Conservation (phyloP, 2,113 vertebrate genomes). For the Datnioides undecimradiatus region DNA sequence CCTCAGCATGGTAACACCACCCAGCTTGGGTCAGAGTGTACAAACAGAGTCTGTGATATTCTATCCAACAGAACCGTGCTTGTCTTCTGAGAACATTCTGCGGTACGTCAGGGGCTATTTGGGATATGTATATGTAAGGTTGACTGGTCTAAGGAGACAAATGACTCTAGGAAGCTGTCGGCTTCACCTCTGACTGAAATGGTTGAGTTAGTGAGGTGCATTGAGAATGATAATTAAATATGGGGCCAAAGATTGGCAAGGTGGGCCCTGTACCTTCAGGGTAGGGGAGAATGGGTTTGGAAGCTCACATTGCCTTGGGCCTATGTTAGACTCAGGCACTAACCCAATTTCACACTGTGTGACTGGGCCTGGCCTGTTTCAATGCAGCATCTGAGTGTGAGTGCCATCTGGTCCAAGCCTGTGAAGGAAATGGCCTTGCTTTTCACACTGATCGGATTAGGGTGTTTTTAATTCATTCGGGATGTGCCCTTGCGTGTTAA, state of each 20-base stretch:
- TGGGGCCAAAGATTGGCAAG: slow-evolving; percentile 67
- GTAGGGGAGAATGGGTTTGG: slow-evolving; percentile 70
- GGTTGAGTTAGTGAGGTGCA: slow-evolving; percentile 68
- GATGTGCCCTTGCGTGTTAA: slow-evolving; percentile 87
- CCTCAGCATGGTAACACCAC: slow-evolving; percentile 59
- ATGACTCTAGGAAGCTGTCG: slow-evolving; percentile 63
- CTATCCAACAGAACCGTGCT: slow-evolving; percentile 47
- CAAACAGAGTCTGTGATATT: slow-evolving; percentile 60
- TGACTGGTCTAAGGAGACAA: slow-evolving; percentile 51
- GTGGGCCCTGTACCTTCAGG: slow-evolving; percentile 80
- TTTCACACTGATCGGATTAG: slow-evolving; percentile 88
- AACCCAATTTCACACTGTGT: slow-evolving; percentile 88
- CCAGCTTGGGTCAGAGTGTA: slow-evolving; percentile 41
- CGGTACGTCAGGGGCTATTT: slow-evolving; percentile 51
- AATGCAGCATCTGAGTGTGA: slow-evolving; percentile 75
- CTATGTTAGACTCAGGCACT: slow-evolving; percentile 80
- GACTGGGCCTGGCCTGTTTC: slow-evolving; percentile 79
- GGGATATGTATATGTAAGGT: slow-evolving; percentile 46
- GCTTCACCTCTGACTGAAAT: slow-evolving; percentile 61
- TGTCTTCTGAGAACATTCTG: slow-evolving; percentile 47
- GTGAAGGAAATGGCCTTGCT: slow-evolving; percentile 84
- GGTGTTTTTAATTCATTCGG: slow-evolving; percentile 86
- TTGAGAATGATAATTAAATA: slow-evolving; percentile 80
- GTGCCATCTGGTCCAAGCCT: slow-evolving; percentile 85
- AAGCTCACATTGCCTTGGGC: slow-evolving; percentile 78